phyloP scores from a whole-genome alignment of 2,797 vertebrate genomes.

The Etheostoma perlongum region DNA sequence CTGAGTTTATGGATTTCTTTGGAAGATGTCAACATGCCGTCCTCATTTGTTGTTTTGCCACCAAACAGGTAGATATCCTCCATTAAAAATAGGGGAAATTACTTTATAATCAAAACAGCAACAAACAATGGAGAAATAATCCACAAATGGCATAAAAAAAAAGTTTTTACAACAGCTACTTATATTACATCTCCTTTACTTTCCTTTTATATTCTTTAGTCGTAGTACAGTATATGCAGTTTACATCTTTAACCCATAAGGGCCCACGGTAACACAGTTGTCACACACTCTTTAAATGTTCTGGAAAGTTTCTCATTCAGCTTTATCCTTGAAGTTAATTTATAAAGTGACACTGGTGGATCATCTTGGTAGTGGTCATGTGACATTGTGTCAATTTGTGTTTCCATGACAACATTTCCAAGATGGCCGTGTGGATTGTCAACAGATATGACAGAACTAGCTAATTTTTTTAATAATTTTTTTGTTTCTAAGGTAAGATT shows the following conservation, averaged over 20 bases:
- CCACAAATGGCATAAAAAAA: background rate
- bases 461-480: too few relatives aligned
- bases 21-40: constrained; percentile 65
- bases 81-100: background rate
- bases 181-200: background rate
- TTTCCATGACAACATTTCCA: too few relatives aligned
- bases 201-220: background rate
- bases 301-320: too few relatives aligned
- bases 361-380: too few relatives aligned
- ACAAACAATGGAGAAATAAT: background rate
- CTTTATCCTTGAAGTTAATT: too few relatives aligned
- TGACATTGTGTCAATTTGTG: too few relatives aligned
- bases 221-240: background rate
- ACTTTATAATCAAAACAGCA: background rate
- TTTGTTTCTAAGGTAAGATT: too few relatives aligned
- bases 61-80: constrained; percentile 87
- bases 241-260: background rate
- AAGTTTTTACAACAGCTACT: background rate
- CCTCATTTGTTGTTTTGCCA: constrained; percentile 64
- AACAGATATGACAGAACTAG: too few relatives aligned
- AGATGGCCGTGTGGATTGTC: too few relatives aligned
- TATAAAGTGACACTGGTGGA: too few relatives aligned
- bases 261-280: too few relatives aligned
- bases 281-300: too few relatives aligned
- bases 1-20: constrained; percentile 86